A percentile compares a stretch with the other conserved stretches of the same genome.
Evolutionary conservation across 2,113 vertebrate genomes (phyloP).

Genomic region (Triplophysa tibetana): DNA sequence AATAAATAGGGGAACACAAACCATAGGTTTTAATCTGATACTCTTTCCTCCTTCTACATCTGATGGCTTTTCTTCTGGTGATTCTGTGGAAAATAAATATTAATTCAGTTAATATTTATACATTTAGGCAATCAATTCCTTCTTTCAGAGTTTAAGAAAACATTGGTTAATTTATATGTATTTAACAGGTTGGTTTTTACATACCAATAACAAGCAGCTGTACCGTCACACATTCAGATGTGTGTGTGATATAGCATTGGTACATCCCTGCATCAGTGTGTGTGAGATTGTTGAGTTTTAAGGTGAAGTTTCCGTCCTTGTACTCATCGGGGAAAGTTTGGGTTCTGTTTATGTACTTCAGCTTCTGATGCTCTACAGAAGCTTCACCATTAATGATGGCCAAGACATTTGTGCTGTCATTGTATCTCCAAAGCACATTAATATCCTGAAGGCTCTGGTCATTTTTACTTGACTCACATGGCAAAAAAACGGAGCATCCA

Average conservation of each 20-base stretch:
- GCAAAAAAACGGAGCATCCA: background rate
- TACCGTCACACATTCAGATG: fast-evolving
- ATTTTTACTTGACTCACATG: background rate
- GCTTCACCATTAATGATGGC: background rate
- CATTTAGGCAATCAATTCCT: no score
- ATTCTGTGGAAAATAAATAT: no score
- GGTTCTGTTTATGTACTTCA: background rate
- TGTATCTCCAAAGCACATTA: background rate
- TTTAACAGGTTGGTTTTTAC: background rate
- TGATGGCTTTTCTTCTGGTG: no score
- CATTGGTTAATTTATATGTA: no score
- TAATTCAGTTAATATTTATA: no score
- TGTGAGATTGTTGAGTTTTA: background rate
- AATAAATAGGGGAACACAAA: no score
- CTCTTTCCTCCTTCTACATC: no score
- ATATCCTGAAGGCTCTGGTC: background rate
- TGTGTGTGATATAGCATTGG: background rate
- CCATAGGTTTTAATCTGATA: no score
- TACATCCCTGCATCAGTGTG: background rate
- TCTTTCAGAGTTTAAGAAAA: no score
- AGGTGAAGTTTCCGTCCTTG: background rate
- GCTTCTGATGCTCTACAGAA: background rate
- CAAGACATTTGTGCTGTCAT: background rate
- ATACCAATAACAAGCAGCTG: background rate
- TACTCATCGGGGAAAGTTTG: background rate